These are phyloP conservation scores for Halictus ligatus DNA, from an alignment of 2,888 invertebrate genomes.

Conservation along the genomic window DNA sequence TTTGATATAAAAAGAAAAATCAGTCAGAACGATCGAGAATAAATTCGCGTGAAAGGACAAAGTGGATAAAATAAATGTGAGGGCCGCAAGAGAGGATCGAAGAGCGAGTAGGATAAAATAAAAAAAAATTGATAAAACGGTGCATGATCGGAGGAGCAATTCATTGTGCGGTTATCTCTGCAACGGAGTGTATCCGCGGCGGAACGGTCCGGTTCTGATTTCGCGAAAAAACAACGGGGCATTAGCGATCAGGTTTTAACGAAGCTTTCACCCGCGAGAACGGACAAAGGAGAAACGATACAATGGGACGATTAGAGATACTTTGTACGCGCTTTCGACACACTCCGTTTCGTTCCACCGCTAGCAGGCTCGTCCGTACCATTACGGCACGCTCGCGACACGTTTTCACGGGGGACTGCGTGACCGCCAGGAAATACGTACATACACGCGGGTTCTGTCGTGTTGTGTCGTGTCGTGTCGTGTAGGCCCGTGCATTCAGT, in stretches of 20 bases:
- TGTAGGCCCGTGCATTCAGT: slow-evolving; percentile 47
- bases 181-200: background rate
- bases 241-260: slow-evolving; percentile 70
- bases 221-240: slow-evolving; percentile 43
- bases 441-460: slow-evolving; percentile 23
- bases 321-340: slow-evolving; percentile 77
- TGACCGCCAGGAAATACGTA: slow-evolving; percentile 55
- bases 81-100: background rate
- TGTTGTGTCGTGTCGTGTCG: background rate
- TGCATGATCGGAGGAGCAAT: slow-evolving; percentile 27
- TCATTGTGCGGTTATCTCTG: slow-evolving; percentile 21
- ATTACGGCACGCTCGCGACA: slow-evolving; percentile 54
- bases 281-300: slow-evolving; percentile 75
- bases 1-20: too few relatives aligned
- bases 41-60: too few relatives aligned
- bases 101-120: background rate
- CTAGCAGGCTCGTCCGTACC: slow-evolving; percentile 52
- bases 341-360: slow-evolving; percentile 55
- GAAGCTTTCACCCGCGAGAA: slow-evolving; percentile 71
- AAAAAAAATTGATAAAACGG: slow-evolving; percentile 12
- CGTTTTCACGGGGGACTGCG: slow-evolving; percentile 55
- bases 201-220: slow-evolving; percentile 40
- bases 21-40: too few relatives aligned
- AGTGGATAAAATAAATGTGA: background rate
- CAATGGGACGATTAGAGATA: slow-evolving; percentile 81